Conservation (phyloP, 2,888 invertebrate species). For the Gymnosoma rotundatum region DNA sequence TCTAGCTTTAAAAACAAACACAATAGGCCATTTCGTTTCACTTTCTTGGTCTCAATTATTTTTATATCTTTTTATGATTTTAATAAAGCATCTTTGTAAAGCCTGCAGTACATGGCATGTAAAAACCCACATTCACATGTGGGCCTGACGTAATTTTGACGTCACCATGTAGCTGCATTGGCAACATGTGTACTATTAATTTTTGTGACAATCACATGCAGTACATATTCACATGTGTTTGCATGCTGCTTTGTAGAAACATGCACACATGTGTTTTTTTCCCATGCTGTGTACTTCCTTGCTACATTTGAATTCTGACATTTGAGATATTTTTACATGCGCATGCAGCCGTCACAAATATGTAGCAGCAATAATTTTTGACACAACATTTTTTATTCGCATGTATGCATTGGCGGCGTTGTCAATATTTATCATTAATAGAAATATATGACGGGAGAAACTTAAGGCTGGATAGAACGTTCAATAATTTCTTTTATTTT, state of each 20-base stretch:
- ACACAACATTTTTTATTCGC: not conserved
- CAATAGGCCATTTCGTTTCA: no score
- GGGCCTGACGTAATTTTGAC: conserved; percentile 27
- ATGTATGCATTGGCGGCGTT: not conserved
- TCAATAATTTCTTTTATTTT: no score
- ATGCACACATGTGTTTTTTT: not conserved
- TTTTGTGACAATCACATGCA: conserved; percentile 9
- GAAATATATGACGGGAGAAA: no score
- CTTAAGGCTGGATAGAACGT: no score
- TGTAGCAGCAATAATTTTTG: conserved; percentile 1
- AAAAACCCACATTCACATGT: conserved; percentile 15
- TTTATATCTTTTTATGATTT: no score
- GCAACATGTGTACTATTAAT: not conserved
- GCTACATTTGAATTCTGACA: conserved; percentile 7
- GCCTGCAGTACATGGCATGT: not conserved
- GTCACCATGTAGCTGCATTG: conserved; percentile 9
- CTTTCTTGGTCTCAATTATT: no score
- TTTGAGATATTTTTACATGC: conserved; percentile 16
- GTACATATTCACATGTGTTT: no score
- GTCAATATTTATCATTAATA: not conserved
- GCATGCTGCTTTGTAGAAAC: no score
- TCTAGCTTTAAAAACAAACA: no score
- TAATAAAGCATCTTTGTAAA: no score
- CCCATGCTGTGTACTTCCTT: conserved; percentile 5
- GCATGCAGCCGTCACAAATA: conserved; percentile 11